A percentile compares a stretch with the other conserved stretches of the same genome.
phyloP scores from a whole-genome alignment of 2,797 vertebrate species.

The Aphelocoma californica region DNA sequence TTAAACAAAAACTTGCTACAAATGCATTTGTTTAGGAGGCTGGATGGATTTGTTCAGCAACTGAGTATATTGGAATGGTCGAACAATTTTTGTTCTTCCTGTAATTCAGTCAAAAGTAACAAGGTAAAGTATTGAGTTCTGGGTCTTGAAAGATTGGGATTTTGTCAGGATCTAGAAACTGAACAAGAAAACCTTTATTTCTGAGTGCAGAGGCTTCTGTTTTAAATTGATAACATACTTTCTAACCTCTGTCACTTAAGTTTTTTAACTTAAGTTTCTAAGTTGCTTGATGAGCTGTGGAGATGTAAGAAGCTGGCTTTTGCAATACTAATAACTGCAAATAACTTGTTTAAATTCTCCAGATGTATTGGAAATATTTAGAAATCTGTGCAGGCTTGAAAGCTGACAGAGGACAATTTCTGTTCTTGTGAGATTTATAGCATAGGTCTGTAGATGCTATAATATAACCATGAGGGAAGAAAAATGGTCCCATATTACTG shows the following conservation, averaged over 20 bases:
- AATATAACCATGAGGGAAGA: not conserved
- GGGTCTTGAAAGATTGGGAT: not conserved
- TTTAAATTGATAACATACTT: not conserved
- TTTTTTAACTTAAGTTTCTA: not conserved
- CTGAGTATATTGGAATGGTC: not conserved
- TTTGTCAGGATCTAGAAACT: not conserved
- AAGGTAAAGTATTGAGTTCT: not conserved
- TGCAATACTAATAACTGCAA: not conserved
- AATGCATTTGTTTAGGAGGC: not conserved
- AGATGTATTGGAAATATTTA: not conserved
- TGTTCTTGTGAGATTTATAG: not conserved
- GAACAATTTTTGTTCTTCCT: not conserved
- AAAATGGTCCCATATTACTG: not conserved
- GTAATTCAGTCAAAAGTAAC: not conserved
- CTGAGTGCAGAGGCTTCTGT: not conserved
- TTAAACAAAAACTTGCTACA: not conserved
- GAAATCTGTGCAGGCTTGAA: not conserved
- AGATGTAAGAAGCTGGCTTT: not conserved
- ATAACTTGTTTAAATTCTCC: not conserved
- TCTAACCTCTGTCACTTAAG: not conserved
- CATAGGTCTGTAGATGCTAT: not conserved
- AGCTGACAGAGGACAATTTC: not conserved
- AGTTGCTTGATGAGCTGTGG: not conserved
- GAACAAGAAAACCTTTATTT: not conserved
- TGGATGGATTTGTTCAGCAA: not conserved